Percentiles rank a stretch among this genome's conserved stretches.
Conservation (phyloP, 2,797 vertebrate genomes). For the Monodelphis domestica region DNA sequence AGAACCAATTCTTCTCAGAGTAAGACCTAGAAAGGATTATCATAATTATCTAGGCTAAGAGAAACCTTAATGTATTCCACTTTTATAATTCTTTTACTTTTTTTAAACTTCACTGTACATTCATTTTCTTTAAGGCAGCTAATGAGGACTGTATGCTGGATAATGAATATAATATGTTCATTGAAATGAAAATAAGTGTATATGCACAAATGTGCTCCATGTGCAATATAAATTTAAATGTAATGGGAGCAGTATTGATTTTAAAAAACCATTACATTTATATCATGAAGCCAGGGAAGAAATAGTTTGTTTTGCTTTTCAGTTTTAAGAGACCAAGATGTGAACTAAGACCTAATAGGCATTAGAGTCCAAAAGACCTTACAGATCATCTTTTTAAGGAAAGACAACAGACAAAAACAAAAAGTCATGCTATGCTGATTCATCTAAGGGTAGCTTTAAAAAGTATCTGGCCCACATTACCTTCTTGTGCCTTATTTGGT, state of each 20-base stretch:
- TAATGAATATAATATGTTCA: constrained; percentile 7
- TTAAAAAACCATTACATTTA: constrained; percentile 10
- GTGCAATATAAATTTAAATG: constrained; percentile 17
- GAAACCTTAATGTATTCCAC: not conserved
- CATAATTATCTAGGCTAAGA: not conserved
- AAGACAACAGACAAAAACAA: not conserved
- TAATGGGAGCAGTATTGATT: constrained; percentile 16
- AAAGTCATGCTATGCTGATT: constrained; percentile 1
- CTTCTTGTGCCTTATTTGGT: not conserved
- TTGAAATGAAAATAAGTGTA: constrained; percentile 6
- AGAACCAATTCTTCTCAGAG: not conserved
- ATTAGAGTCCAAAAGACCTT: not conserved
- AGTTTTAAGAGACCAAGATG: not conserved
- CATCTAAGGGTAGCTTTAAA: not conserved
- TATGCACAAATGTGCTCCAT: not conserved
- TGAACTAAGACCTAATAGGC: not conserved
- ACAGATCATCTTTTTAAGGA: not conserved
- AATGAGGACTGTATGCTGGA: constrained; percentile 33
- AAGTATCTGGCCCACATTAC: not conserved
- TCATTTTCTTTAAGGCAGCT: constrained; percentile 4
- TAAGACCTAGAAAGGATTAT: constrained; percentile 35
- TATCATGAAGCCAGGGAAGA: not conserved
- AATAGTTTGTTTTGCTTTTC: not conserved
- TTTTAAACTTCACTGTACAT: not conserved
- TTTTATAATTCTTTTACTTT: not conserved